Percentiles rank a stretch among this genome's conserved stretches.
Evolutionary conservation across 2,113 vertebrate genomes (phyloP).

Genomic region (Mus spicilegus): DNA sequence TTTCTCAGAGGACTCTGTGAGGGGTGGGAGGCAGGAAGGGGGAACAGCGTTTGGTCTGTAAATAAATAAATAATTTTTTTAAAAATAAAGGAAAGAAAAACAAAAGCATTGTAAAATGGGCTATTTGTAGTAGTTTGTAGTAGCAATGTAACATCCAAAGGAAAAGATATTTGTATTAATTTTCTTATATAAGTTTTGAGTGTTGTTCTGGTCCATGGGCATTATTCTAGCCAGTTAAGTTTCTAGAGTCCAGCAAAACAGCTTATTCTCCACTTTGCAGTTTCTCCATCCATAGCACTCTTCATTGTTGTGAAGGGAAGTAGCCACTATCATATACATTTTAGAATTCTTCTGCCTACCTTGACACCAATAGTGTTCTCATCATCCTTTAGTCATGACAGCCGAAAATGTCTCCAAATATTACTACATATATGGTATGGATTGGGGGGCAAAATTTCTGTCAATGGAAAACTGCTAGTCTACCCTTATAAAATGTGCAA

Average conservation of each 20-base stretch:
- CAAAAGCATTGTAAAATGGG: neutral
- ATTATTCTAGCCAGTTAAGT: neutral
- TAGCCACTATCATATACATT: neutral
- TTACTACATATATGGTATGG: neutral
- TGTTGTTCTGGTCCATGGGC: neutral
- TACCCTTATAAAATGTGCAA: conserved; percentile 34
- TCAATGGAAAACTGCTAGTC: neutral
- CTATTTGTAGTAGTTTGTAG: neutral
- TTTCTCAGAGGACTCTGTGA: too few relatives aligned
- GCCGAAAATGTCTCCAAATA: conserved; percentile 28
- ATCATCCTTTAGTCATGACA: neutral
- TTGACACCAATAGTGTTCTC: neutral
- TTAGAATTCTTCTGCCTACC: conserved; percentile 10
- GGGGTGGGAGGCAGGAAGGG: too few relatives aligned
- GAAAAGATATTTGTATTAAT: conserved; percentile 18
- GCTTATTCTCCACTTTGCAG: neutral
- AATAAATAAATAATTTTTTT: too few relatives aligned
- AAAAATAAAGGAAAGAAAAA: too few relatives aligned
- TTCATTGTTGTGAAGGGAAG: neutral
- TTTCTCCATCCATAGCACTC: neutral
- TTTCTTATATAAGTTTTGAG: conserved; percentile 40
- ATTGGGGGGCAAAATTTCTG: neutral
- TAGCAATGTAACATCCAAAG: conserved; percentile 24
- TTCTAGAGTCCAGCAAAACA: conserved; percentile 42
- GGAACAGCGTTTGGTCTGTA: too few relatives aligned